phyloP scores from a whole-genome alignment of 2,888 invertebrate species.

The Dugesia japonica region DNA sequence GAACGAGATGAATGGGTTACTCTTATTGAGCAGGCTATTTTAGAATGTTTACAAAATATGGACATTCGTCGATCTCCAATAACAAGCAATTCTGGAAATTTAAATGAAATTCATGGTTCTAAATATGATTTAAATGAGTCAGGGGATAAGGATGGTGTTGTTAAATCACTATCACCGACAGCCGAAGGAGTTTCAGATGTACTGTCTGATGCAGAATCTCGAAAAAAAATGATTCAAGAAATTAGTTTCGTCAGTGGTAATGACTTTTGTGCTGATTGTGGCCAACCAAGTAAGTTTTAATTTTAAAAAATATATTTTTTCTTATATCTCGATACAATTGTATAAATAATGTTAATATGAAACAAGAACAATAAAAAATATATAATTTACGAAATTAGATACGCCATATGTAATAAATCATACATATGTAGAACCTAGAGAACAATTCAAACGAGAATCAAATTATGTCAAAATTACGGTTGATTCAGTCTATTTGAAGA shows the following conservation, averaged over 20 bases:
- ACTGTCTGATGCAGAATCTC: not conserved
- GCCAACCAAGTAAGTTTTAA: slow-evolving; percentile 59
- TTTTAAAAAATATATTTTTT: slow-evolving; percentile 36
- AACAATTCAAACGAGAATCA: too few species aligned
- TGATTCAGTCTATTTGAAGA: too few species aligned
- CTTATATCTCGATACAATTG: too few species aligned
- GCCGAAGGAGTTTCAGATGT: not conserved
- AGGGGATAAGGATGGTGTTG: not conserved
- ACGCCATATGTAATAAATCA: too few species aligned
- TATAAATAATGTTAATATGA: too few species aligned
- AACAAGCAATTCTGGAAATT: not conserved
- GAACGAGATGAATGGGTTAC: slow-evolving; percentile 39
- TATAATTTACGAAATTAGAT: too few species aligned
- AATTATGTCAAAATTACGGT: too few species aligned
- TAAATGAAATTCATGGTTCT: not conserved
- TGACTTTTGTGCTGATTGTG: slow-evolving; percentile 78
- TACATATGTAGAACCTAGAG: too few species aligned
- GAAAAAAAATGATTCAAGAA: slow-evolving; percentile 39
- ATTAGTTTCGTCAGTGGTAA: slow-evolving; percentile 56
- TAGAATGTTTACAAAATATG: slow-evolving; percentile 63
- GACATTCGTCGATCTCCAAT: not conserved
- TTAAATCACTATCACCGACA: not conserved
- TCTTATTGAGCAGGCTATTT: slow-evolving; percentile 60
- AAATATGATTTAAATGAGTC: not conserved
- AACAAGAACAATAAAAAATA: too few species aligned